These are phyloP conservation scores for Rhineura floridana DNA, from an alignment of 2,113 vertebrate genomes.

Conservation along the genomic window DNA sequence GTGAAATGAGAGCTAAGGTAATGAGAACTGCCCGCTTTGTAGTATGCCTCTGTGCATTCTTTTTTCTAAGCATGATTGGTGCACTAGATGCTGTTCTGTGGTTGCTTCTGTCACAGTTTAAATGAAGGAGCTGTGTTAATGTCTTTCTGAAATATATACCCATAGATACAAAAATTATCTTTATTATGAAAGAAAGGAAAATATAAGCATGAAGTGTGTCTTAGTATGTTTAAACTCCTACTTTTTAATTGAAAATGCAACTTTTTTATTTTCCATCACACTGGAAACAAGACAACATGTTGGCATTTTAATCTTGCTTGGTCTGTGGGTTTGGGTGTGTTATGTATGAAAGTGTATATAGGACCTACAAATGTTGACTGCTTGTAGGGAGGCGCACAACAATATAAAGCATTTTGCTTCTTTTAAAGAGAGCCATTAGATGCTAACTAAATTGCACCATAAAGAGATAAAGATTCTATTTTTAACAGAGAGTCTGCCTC, in stretches of 20 bases:
- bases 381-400: neutral
- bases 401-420: neutral
- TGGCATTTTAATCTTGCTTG: neutral
- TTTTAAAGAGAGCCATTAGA: neutral
- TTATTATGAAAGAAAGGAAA: neutral
- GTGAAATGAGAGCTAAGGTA: slow-evolving; percentile 13
- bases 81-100: slow-evolving; percentile 8
- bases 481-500: neutral
- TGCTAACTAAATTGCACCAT: neutral
- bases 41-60: neutral
- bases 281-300: neutral
- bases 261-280: neutral
- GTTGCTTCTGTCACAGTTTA: neutral
- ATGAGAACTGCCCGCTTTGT: neutral
- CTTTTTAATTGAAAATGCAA: neutral
- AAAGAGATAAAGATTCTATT: slow-evolving; percentile 6
- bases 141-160: neutral
- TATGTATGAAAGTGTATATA: neutral
- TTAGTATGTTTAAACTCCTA: no score
- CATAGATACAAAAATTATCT: neutral
- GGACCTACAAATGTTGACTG: neutral
- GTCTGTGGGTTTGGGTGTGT: neutral
- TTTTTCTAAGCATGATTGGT: neutral
- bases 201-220: neutral
- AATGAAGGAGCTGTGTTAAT: neutral